A percentile compares a stretch with the other conserved stretches of the same genome.
Evolutionary conservation across 2,888 invertebrate genomes (phyloP).

Genomic region (Belgica antarctica): DNA sequence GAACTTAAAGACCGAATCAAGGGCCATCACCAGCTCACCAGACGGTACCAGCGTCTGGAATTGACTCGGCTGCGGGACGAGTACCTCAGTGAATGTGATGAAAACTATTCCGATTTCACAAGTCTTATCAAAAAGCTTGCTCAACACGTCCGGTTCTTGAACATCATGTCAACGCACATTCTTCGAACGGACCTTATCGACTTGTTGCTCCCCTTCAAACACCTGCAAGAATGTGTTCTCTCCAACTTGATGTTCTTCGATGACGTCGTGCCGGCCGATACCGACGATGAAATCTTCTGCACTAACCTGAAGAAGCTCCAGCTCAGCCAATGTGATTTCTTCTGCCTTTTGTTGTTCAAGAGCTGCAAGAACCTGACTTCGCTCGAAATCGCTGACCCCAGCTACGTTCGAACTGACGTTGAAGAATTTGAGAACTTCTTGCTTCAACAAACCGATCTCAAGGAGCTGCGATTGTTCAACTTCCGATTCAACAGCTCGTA

Average conservation of each 20-base stretch:
- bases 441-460: background rate
- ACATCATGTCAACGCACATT: too few relatives aligned
- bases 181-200: background rate
- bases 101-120: too few relatives aligned
- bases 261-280: background rate
- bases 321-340: slow-evolving; percentile 20
- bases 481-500: slow-evolving; percentile 19
- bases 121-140: too few relatives aligned
- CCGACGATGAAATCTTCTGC: background rate
- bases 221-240: background rate
- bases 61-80: background rate
- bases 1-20: background rate
- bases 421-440: slow-evolving; percentile 29
- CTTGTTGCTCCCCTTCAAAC: background rate
- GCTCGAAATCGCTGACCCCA: background rate
- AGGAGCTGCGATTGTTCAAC: background rate
- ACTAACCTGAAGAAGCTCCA: background rate
- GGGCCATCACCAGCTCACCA: background rate
- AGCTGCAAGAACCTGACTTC: background rate
- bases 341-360: slow-evolving; percentile 20
- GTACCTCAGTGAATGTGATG: background rate
- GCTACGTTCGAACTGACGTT: slow-evolving; percentile 22
- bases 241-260: background rate
- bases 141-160: too few relatives aligned
- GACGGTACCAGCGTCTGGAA: background rate